These are phyloP conservation scores for Ficedula albicollis DNA, from an alignment of 2,797 vertebrate species.

Conservation along the genomic window DNA sequence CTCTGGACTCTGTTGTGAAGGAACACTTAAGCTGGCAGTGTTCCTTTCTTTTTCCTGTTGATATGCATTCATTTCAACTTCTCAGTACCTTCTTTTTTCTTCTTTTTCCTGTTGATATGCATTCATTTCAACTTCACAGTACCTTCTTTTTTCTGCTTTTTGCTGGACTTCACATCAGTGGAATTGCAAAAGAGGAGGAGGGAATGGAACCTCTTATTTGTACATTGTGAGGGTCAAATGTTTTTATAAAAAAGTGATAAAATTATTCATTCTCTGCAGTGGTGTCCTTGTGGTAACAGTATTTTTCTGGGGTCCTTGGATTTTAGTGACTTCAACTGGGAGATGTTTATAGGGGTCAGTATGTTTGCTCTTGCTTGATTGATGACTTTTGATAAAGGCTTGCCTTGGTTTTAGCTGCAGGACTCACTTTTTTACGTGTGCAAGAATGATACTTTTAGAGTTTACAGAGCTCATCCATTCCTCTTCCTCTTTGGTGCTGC, in stretches of 20 bases:
- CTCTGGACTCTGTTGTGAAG: neutral
- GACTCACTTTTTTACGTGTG: neutral
- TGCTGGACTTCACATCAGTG: neutral
- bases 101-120: neutral
- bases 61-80: neutral
- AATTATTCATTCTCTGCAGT: neutral
- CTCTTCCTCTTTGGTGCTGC: fast-evolving
- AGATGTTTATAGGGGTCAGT: fast-evolving
- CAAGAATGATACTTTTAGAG: neutral
- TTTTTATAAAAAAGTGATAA: neutral
- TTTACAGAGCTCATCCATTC: neutral
- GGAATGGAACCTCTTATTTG: neutral
- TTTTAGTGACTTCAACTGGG: neutral
- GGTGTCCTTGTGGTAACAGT: neutral
- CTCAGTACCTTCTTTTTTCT: neutral
- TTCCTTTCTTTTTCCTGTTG: neutral
- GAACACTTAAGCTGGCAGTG: neutral
- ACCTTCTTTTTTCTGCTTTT: neutral
- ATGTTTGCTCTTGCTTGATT: neutral
- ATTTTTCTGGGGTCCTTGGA: fast-evolving
- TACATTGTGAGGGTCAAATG: neutral
- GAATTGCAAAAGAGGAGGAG: neutral
- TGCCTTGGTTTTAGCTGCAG: neutral
- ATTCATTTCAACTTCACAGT: neutral
- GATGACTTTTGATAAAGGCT: neutral